A percentile compares a stretch with the other conserved stretches of the same genome.
phyloP scores from a whole-genome alignment of 53 echinoderm and acorn worm genomes.

The Pentamera pediparva region DNA sequence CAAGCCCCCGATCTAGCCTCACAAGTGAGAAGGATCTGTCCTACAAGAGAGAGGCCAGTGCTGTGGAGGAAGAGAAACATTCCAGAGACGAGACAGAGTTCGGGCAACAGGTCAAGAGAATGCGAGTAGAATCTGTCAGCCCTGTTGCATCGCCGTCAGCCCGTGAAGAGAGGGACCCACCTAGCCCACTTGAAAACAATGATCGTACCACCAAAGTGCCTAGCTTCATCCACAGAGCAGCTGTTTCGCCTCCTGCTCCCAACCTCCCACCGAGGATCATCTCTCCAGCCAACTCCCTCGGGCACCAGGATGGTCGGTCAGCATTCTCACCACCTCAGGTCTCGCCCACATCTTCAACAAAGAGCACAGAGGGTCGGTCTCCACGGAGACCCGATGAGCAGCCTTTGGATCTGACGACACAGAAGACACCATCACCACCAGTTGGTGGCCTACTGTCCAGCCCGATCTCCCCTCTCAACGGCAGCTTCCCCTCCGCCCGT shows the following conservation, averaged over 20 bases:
- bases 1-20: background rate
- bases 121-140: background rate
- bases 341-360: conserved; percentile 19
- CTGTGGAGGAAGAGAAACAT: background rate
- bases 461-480: conserved; percentile 12
- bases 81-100: background rate
- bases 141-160: background rate
- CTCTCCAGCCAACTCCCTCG: background rate
- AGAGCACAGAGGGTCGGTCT: conserved; percentile 45
- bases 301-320: background rate
- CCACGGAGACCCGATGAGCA: conserved; percentile 54
- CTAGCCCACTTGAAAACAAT: background rate
- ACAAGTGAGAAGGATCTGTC: background rate
- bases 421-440: conserved; percentile 7
- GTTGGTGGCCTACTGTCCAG: background rate
- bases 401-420: conserved; percentile 81
- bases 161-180: background rate
- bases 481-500: conserved; percentile 31
- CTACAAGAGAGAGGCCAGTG: background rate
- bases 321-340: conserved; percentile 11
- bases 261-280: background rate
- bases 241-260: background rate
- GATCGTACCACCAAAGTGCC: background rate
- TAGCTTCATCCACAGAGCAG: conserved; percentile 18
- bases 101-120: conserved; percentile 1